Conservation (phyloP, 2,888 invertebrate species). For the Euspilapteryx auroguttella region DNA sequence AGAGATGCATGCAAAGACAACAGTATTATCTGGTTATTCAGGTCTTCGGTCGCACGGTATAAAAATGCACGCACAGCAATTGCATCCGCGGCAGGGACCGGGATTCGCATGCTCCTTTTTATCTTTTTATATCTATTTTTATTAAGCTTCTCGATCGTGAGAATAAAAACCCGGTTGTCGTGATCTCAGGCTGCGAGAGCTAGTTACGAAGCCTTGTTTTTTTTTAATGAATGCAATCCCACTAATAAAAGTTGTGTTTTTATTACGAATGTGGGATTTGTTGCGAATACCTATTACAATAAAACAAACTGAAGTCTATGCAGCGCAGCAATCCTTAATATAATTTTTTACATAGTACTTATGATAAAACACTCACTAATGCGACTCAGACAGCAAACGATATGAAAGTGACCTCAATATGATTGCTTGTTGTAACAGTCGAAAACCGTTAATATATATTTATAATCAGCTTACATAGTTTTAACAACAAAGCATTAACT, state of each 20-base stretch:
- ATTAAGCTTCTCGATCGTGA: conserved; percentile 28
- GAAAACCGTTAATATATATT: no score
- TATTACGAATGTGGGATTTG: conserved; percentile 1
- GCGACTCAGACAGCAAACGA: no score
- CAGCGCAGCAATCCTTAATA: no score
- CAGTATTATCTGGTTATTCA: conserved; percentile 12
- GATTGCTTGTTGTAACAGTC: no score
- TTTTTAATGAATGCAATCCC: conserved; percentile 12
- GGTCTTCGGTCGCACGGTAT: conserved; percentile 33
- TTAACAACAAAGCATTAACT: no score
- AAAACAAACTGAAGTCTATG: no score
- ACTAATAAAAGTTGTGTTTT: background rate
- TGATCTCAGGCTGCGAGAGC: conserved; percentile 2
- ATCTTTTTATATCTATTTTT: conserved; percentile 23
- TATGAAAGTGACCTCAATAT: no score
- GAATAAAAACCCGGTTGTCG: conserved; percentile 34
- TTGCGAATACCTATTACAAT: no score
- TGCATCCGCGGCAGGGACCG: conserved; percentile 22
- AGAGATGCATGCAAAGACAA: conserved; percentile 1
- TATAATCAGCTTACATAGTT: no score
- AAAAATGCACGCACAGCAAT: conserved; percentile 1
- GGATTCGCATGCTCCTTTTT: conserved; percentile 34
- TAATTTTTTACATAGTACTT: no score
- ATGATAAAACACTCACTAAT: no score
- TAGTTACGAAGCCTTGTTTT: conserved; percentile 11